phyloP scores from a whole-genome alignment of 2,797 vertebrate species.

The Rhinophrynus dorsalis region DNA sequence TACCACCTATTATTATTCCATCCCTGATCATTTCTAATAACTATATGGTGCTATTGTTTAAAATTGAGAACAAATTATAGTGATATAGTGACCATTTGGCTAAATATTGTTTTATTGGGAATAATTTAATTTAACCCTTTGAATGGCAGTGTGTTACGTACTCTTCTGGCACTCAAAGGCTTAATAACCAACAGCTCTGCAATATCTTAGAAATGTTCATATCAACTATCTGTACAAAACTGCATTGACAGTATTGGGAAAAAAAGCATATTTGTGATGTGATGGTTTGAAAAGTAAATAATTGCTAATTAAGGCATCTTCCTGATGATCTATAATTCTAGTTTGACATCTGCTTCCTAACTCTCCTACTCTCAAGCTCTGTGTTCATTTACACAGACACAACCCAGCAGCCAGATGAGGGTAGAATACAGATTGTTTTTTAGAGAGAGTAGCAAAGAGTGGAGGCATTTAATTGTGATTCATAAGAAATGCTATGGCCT shows the following conservation, averaged over 20 bases:
- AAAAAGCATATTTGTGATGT: constrained; percentile 18
- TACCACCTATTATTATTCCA: too few relatives aligned
- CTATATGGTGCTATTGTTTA: too few relatives aligned
- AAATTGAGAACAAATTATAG: too few relatives aligned
- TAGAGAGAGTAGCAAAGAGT: constrained; percentile 10
- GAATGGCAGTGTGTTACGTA: too few relatives aligned
- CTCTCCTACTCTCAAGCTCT: neutral
- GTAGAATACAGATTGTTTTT: constrained; percentile 32
- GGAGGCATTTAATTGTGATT: constrained; percentile 12
- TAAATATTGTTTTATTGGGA: too few relatives aligned
- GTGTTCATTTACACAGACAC: constrained; percentile 28
- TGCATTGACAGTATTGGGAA: neutral
- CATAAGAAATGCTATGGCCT: too few relatives aligned
- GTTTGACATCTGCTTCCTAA: neutral
- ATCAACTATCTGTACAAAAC: neutral
- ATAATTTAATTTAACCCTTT: too few relatives aligned
- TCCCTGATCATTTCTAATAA: too few relatives aligned
- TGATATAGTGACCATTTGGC: too few relatives aligned
- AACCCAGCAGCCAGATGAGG: constrained; percentile 11
- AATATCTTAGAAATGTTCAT: neutral
- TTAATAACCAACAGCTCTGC: constrained; percentile 2
- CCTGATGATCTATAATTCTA: neutral
- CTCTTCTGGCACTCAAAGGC: too few relatives aligned
- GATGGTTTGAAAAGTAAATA: constrained; percentile 34
- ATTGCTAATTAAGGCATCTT: constrained; percentile 39